Base-by-base conservation (phyloP, 2,888 invertebrate genomes). In the Drosophila multiciliata region DNA sequence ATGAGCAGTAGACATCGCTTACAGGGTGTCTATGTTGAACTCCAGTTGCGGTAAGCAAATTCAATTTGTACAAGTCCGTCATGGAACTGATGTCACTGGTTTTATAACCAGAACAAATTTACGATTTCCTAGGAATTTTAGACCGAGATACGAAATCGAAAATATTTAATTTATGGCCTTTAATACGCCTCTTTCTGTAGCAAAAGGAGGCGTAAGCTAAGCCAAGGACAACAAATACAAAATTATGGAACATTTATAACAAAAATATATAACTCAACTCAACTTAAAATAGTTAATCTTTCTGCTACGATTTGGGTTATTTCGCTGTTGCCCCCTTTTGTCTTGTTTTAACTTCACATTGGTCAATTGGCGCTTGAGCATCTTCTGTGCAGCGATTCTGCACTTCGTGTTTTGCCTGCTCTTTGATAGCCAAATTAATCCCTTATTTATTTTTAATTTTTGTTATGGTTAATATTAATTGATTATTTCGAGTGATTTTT, bases 51-150 rank as follows among this genome's bases (percentile, higher is more conserved):
- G 65, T 68, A 75, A 66, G 54, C 63, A 72, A 70, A 75, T 66
- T 79, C 57, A 73, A 79, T 83, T 83, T 77, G 67, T 74, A 66
- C 69, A 70, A 77, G 57, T 77, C 65, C 38, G 77, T 83, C 69
- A 81, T 60, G 60, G 62, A 67, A 66, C 45, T 82, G 78, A 76
- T 64, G 67, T 82, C 73, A 77, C 59, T 64, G 40, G 26, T 11
- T 40, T 50, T 48, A 59, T 38, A 63, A 29, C 35, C 8, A 45
- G 15, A 15, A 66, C 26, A 45, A n/a, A 59, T 29, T 5, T 29
- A 42, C 38, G 11, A 55, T 63, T 75, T 72, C 66, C 48, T n/a
- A 32, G 52, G 63, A 77, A 75, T 60, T 45, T 23, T 42, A 49
- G 20, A 23, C 50, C 45, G 32, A 52, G 55, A 63, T 75, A 63